phyloP scores from a whole-genome alignment of 2,797 vertebrate genomes.

The Apodemus agrarius region DNA sequence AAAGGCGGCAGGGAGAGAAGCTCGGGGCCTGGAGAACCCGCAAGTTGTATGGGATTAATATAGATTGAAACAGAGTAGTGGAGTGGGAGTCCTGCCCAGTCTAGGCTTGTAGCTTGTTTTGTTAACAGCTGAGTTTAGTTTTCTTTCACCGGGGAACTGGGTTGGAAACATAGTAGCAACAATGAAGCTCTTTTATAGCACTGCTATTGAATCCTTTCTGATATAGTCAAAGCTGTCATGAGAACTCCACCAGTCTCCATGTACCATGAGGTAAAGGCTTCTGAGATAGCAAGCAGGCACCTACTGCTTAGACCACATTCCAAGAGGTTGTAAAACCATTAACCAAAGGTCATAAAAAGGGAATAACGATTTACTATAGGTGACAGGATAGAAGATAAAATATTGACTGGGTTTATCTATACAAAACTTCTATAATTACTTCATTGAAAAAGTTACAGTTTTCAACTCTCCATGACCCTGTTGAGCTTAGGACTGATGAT shows the following conservation, averaged over 20 bases:
- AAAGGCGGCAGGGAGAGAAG: too few relatives aligned
- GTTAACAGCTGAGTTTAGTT: too few relatives aligned
- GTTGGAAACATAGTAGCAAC: too few relatives aligned
- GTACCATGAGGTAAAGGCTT: neutral
- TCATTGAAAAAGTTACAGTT: neutral
- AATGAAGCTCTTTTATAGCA: neutral
- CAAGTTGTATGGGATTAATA: too few relatives aligned
- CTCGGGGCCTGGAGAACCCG: too few relatives aligned
- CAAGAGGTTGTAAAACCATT: neutral
- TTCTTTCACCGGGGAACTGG: too few relatives aligned
- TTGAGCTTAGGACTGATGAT: neutral
- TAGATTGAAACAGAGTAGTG: too few relatives aligned
- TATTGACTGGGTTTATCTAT: neutral
- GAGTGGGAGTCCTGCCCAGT: too few relatives aligned
- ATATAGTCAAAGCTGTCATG: neutral
- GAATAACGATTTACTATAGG: neutral
- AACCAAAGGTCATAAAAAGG: neutral
- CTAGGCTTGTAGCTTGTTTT: too few relatives aligned
- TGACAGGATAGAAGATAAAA: neutral
- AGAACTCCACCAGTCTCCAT: neutral
- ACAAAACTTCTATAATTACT: neutral
- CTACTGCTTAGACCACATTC: neutral
- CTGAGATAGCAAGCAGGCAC: neutral
- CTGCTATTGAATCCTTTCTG: neutral
- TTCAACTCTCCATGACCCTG: neutral